Conservation (phyloP, 2,888 invertebrate species). For the Trissoscelio sp. region DNA sequence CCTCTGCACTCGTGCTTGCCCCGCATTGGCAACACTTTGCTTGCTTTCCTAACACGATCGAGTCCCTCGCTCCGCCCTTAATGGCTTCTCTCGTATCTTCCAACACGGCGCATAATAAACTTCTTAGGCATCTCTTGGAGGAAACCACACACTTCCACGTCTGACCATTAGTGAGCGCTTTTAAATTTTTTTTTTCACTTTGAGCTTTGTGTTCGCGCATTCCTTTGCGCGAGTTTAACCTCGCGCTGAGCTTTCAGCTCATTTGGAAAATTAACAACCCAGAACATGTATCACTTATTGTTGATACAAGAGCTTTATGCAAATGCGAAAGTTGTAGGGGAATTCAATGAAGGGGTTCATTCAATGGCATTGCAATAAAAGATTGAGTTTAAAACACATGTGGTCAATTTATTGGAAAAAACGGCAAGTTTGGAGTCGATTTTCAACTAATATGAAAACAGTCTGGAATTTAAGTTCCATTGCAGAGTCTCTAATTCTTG, state of each 20-base stretch:
- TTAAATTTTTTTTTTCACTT: constrained; percentile 33
- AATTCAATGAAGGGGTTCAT: background rate
- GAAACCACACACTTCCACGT: constrained; percentile 32
- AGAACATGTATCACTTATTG: constrained; percentile 31
- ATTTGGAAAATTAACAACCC: constrained; percentile 32
- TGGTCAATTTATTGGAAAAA: no score
- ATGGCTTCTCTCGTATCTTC: constrained; percentile 59
- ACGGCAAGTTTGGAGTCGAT: no score
- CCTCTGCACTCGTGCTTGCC: constrained; percentile 50
- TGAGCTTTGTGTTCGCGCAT: background rate
- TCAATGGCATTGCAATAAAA: background rate
- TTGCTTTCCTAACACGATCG: constrained; percentile 61
- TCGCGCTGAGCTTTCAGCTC: constrained; percentile 20
- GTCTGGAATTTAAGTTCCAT: no score
- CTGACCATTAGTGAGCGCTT: constrained; percentile 45
- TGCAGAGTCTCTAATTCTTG: no score
- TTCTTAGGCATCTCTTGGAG: constrained; percentile 43
- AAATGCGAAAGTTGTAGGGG: background rate
- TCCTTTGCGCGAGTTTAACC: constrained; percentile 1
- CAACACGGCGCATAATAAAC: constrained; percentile 58
- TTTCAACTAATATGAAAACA: no score
- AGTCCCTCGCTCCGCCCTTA: constrained; percentile 64
- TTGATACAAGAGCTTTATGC: background rate
- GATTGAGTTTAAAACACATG: no score
- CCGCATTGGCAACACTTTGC: constrained; percentile 66